These are phyloP conservation scores for Arenaria interpres DNA, from an alignment of 2,113 vertebrate species.

Conservation along the genomic window DNA sequence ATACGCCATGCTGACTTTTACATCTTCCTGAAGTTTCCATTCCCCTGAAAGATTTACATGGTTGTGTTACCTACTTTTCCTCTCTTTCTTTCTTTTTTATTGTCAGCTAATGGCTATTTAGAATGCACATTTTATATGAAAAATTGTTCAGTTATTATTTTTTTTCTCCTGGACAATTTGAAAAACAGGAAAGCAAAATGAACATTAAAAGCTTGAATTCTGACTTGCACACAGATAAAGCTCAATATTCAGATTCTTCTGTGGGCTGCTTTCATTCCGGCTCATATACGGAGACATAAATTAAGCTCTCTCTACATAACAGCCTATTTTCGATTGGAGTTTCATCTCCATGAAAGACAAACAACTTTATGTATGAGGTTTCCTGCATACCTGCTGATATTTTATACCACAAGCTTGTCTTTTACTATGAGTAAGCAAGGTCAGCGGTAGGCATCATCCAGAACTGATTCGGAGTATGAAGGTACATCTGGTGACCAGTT, in stretches of 20 bases:
- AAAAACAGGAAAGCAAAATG: conserved; percentile 9
- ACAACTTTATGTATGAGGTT: not conserved
- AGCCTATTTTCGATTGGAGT: not conserved
- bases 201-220: conserved; percentile 19
- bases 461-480: not conserved
- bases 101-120: conserved; percentile 1
- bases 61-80: not conserved
- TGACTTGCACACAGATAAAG: not conserved
- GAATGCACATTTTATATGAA: not conserved
- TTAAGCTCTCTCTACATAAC: not conserved
- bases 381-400: not conserved
- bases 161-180: not conserved
- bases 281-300: not conserved
- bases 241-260: not conserved
- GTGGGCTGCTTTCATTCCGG: not conserved
- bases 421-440: accelerated
- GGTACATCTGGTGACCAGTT: not conserved
- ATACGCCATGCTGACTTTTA: not conserved
- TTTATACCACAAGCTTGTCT: not conserved
- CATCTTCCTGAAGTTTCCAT: not conserved
- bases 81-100: not conserved
- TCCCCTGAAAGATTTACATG: not conserved
- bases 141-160: not conserved
- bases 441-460: not conserved
- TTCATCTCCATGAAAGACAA: not conserved